Percentiles rank a stretch among this genome's conserved stretches.
Evolutionary conservation across 2,888 invertebrate species (phyloP).

Genomic region (Tipula confusa): DNA sequence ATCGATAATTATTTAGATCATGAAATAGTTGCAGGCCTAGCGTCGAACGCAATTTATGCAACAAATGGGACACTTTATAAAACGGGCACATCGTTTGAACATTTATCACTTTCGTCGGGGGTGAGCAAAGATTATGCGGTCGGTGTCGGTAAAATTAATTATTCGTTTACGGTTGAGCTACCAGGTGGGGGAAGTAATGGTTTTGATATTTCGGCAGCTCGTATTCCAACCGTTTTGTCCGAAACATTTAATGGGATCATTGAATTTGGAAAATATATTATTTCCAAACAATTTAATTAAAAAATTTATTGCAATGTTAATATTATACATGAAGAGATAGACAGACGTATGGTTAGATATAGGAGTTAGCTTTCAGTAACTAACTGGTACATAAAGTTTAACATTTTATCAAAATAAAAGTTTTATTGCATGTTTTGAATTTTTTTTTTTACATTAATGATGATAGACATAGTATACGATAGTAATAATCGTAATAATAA

Average conservation of each 20-base stretch:
- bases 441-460: slow-evolving; percentile 1
- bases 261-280: background rate
- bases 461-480: background rate
- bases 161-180: slow-evolving; percentile 62
- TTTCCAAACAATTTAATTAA: background rate
- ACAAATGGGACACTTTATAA: slow-evolving; percentile 40
- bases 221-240: background rate
- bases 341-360: background rate
- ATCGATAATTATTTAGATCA: slow-evolving; percentile 3
- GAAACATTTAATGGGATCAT: background rate
- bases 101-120: slow-evolving; percentile 56
- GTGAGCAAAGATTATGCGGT: slow-evolving; percentile 65
- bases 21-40: background rate
- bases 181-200: slow-evolving; percentile 49
- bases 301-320: background rate
- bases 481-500: background rate
- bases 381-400: slow-evolving; percentile 7
- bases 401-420: background rate
- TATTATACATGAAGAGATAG: background rate
- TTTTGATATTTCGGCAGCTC: background rate
- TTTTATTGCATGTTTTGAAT: slow-evolving; percentile 7
- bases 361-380: background rate
- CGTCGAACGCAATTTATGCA: background rate
- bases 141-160: slow-evolving; percentile 53
- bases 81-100: slow-evolving; percentile 47